Base-by-base conservation (phyloP, 2,113 vertebrate genomes). In the Stegostoma tigrinum region DNA sequence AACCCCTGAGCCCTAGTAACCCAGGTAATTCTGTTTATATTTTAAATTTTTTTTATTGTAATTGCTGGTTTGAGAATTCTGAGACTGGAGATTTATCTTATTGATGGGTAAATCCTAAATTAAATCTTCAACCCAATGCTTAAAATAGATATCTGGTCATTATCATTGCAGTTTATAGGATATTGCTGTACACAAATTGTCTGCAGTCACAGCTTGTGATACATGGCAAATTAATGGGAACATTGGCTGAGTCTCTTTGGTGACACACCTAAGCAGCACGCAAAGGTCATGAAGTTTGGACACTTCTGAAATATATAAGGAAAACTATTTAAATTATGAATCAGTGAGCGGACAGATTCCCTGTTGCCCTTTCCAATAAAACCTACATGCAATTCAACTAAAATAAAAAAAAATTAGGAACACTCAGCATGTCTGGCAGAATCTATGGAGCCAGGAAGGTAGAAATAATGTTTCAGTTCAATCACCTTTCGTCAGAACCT, bases 171-270 rank as follows among this genome's bases (percentile, higher is more conserved):
- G 80, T 83, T 42, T 83, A 5, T 45, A 17, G 38, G 17, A 42
- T 21, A 17, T 42, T 83, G 80, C 80, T 83, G 80, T 23, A 19
- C 80, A 17, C 17, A 45, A 83, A 21, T 21, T 38, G 14, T 17
- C 80, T 45, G 80, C 80, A 45, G 80, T 42, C 38, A 23, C 38
- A 83, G 80, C 38, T 83, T 19, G 80, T 83, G 38, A 83, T 83
- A 83, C 80, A 83, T 83, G 72, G 80, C 80, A 83, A 83, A 83
- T 83, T 83, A 83, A 83, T 83, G 19, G 80, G 19, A 83, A 42
- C 80, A 45, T 45, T 5, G 38, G n/a, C n/a, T 15, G 15, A 42
- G n/a, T 83, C n/a, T 83, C 78, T 17, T 15, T 83, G 15, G 78
- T 42, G 19, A 83, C n/a, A 15, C 12, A 17, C 15, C 19, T 83